Conservation (phyloP, 2,113 vertebrate genomes). For the Otis tarda region DNA sequence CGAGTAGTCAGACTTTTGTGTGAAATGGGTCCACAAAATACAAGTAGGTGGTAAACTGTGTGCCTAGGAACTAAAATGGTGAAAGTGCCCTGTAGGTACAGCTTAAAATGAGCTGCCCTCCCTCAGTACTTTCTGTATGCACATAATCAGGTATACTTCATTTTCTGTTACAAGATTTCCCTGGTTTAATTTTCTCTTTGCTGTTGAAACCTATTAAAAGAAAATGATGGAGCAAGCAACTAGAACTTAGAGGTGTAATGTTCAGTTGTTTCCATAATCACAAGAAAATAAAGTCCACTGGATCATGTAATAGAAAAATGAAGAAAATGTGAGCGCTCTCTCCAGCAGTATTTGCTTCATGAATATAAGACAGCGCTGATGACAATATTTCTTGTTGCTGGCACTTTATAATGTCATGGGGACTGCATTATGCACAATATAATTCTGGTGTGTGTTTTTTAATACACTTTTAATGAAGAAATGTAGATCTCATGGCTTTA, state of each 20-base stretch:
- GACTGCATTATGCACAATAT: not conserved
- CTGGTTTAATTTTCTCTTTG: conserved; percentile 40
- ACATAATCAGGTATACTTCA: not conserved
- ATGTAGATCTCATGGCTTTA: not conserved
- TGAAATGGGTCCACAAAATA: not conserved
- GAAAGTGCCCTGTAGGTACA: not conserved
- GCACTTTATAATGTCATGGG: not conserved
- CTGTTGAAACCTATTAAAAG: conserved; percentile 43
- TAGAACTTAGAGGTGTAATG: conserved; percentile 6
- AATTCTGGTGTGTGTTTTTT: not conserved
- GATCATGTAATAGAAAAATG: conserved; percentile 35
- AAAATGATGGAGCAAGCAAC: conserved; percentile 29
- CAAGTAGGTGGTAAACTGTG: not conserved
- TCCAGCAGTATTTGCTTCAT: conserved; percentile 2
- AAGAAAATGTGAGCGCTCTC: not conserved
- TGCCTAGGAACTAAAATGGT: not conserved
- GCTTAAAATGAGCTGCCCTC: not conserved
- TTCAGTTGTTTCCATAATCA: conserved; percentile 20
- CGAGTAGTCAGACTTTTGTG: rapidly evolving
- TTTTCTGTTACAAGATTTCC: conserved; percentile 11
- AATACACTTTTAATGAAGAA: conserved; percentile 12
- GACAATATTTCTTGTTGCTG: not conserved
- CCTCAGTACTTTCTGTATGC: not conserved
- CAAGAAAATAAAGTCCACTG: conserved; percentile 6
- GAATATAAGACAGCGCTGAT: not conserved